Evolutionary conservation across 2,113 vertebrate species (phyloP), one percentile per base, ranked within the genome.

Genomic region (Vicugna pacos): DNA sequence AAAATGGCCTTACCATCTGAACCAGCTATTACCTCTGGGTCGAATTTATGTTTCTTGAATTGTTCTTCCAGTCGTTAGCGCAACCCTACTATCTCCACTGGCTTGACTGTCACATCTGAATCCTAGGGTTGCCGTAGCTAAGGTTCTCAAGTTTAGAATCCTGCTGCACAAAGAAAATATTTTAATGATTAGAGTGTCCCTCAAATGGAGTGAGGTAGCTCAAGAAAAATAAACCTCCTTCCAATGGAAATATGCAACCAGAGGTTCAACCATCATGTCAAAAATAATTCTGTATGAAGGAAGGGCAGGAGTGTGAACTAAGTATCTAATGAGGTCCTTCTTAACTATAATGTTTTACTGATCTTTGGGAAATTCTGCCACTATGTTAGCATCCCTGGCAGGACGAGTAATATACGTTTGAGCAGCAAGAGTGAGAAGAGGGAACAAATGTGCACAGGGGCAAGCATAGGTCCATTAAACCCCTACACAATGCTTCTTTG

Each of bases 131-230:
- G 32, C n/a, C 16, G 14, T 64, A 70, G 79, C 17, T 82, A 24
- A 70, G 0, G 6, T 79, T 83, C 11, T 54, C 16, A 91, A 92
- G 42, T 77, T 89, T 83, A 92, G 65, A 93, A 76, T 81, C 16
- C 32, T 81, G 8, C 58, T 48, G n/a, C 9, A 16, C 69, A 58
- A 58, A 91, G 69, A 91, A 67, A 93, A 58, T 32, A 0, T 80
- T 80, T 80, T 58, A 85, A 35, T 89, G 88, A 46, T 73, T 79
- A 93, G 46, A 76, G 8, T 50, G 56, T 50, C 62, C 92, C 48
- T 69, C 62, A 82, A 64, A 13, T 83, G 50, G n/a, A 86, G 93
- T 95, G n/a, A 83, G 16, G 75, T 46, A 84, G 72, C 20, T 96
- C 65, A 80, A 70, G 42, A 56, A 91, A 83, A n/a, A 93, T 70